Evolutionary conservation across 2,888 invertebrate species (phyloP).

Genomic region (Aphodius granarius): DNA sequence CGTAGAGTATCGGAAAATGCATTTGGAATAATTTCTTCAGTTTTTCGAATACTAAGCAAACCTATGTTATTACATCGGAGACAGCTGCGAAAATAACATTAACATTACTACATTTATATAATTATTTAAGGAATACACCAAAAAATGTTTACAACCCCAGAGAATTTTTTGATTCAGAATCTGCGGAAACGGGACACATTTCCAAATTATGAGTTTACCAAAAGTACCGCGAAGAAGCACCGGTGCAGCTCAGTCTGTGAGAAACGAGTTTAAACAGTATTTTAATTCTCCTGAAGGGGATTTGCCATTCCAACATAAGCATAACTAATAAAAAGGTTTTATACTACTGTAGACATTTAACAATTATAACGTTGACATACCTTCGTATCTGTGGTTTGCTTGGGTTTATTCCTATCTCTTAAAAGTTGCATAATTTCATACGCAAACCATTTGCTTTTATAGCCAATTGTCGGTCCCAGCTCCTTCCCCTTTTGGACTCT

Average conservation of each 20-base stretch:
- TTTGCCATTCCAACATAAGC: conserved; percentile 1
- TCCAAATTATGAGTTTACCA: background rate
- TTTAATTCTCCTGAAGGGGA: background rate
- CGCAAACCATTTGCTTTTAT: background rate
- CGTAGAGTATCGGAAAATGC: too few species aligned
- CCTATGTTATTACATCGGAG: too few species aligned
- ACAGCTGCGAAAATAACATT: conserved; percentile 2
- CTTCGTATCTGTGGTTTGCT: background rate
- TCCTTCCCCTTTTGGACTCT: background rate
- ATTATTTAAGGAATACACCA: background rate
- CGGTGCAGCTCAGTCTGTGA: background rate
- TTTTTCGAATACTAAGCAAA: too few species aligned
- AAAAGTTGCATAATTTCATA: background rate
- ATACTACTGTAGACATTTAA: background rate
- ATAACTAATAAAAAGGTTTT: background rate
- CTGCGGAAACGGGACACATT: background rate
- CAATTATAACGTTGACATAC: background rate
- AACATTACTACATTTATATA: background rate
- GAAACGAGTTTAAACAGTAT: background rate
- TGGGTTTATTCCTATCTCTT: background rate
- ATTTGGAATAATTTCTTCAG: too few species aligned
- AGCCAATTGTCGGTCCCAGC: background rate
- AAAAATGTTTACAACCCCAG: background rate
- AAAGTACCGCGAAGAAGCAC: conserved; percentile 1
- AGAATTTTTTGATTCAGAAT: background rate